These are phyloP conservation scores for Allophyes oxyacanthae DNA, from an alignment of 2,888 invertebrate genomes.

Conservation along the genomic window DNA sequence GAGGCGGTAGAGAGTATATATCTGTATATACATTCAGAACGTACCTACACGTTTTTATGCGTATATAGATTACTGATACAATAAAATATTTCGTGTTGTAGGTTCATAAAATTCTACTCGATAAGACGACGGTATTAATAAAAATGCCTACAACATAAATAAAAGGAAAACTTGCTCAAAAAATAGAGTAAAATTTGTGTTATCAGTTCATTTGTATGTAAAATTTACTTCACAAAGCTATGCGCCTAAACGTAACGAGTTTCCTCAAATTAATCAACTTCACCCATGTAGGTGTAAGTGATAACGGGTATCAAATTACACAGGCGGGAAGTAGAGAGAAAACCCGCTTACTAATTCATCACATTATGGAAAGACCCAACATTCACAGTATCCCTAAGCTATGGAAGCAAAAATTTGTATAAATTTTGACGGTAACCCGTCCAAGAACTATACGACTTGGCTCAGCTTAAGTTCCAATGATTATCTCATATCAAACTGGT, in stretches of 20 bases:
- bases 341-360: slow-evolving; percentile 37
- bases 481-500: slow-evolving; percentile 19
- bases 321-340: slow-evolving; percentile 28
- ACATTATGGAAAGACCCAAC: slow-evolving; percentile 23
- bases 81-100: neutral
- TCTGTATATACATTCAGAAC: slow-evolving; percentile 2
- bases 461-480: slow-evolving; percentile 20
- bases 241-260: slow-evolving; percentile 36
- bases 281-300: slow-evolving; percentile 33
- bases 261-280: slow-evolving; percentile 48
- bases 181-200: slow-evolving; percentile 6
- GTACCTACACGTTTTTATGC: neutral
- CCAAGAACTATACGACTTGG: slow-evolving; percentile 24
- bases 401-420: slow-evolving; percentile 31
- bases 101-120: too few species aligned
- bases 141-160: slow-evolving; percentile 4
- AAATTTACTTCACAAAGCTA: slow-evolving; percentile 35
- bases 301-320: slow-evolving; percentile 41
- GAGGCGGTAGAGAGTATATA: neutral
- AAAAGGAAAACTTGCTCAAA: slow-evolving; percentile 12
- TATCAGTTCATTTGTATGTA: slow-evolving; percentile 43
- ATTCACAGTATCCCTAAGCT: slow-evolving; percentile 15
- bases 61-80: neutral
- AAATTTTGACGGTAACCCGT: slow-evolving; percentile 27
- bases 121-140: too few species aligned